Base-by-base conservation (phyloP, 2,797 vertebrate species). In the Xiphophorus birchmanni region DNA sequence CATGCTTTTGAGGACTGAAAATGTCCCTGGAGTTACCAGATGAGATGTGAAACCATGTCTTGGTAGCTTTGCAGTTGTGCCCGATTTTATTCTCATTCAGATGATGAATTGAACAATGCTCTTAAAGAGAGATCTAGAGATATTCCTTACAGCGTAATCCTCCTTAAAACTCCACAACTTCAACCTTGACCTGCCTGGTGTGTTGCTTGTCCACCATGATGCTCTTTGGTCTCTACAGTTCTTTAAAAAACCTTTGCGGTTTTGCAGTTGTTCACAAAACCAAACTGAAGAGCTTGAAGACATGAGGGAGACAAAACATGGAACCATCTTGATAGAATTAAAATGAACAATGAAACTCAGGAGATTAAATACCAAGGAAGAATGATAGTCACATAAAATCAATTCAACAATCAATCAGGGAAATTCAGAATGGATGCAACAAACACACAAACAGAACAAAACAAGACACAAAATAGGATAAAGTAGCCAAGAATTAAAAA, bases 1-100 rank as follows among this genome's bases (percentile, higher is more conserved):
- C 86, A 80, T 81, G 78, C 84, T 56, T 81, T 54, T 72, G 26
- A 35, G 15, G 72, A 79, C 54, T 85, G 67, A 87, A 87, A 69
- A 73, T 50, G 15, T 42, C 48, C 17, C 52, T 54, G 23, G 52
- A 54, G 52, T 10, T 54, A 54, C 23, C 9, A 54, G 52, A 11
- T 26, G 9, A 26, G 52, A 54, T 54, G 8, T 54, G 23, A 21
- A 40, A 37, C 21, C 35, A 26, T 69, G 1, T 23, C 12, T 6
- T 71, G 67, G 67, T n/a, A 71, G 67, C 23, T 44, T 44, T 13
- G 65, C 7, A 69, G 21, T 42, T 44, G 4, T 44, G 40, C 10
- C 40, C 26, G 4, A 23, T 23, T 42, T 42, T 69, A 42, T 44
- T 42, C 23, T 44, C 7, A 6, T 69, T 44, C 23, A 17, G 23